Evolutionary conservation across 2,113 vertebrate genomes (phyloP), one percentile per base, ranked within the genome.

Genomic region (Diadophis punctatus): DNA sequence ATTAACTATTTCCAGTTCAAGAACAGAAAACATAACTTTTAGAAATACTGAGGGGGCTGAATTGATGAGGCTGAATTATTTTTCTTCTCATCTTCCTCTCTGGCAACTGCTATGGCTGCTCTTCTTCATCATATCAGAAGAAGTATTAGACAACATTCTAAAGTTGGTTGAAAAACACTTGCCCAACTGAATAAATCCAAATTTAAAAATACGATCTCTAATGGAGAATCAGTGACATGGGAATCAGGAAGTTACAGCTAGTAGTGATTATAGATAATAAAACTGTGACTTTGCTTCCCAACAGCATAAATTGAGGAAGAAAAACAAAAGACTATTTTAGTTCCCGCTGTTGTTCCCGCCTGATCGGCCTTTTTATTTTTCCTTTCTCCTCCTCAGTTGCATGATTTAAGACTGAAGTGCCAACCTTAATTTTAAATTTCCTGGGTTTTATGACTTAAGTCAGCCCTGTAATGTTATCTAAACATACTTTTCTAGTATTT

Each of bases 361-460:
- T 63, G 7, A 55, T 92, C 92, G 8, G 58, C 80, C 80, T 91
- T 88, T 87, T 48, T 18, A 91, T 63, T 63, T 51, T 27, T 87
- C 0, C 0, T 18, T 14, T 88, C 55, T 34, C 43, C 91, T 93
- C 92, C 80, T 93, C 53, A 0, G 3, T 48, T 93, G 0, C 39
- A 90, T 94, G 91, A 93, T 94, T 96, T 94, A 96, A 93, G 93
- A 95, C 94, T 90, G 88, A 91, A 95, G 20, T 95, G 91, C 93
- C 95, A 97, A 92, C 49, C 93, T 94, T 96, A 96, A 96, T 95
- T 96, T 94, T 94, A 95, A 96, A 95, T 93, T 96, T 96, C 93
- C 91, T 97, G 93, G 52, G 51, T 87, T 95, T 96, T 93, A 95
- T 93, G 85, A 93, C 93, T 96, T 95, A 96, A 96, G 87, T 92